Evolutionary conservation across 2,113 vertebrate genomes (phyloP).

Genomic region (Paracanthobrama guichenoti): DNA sequence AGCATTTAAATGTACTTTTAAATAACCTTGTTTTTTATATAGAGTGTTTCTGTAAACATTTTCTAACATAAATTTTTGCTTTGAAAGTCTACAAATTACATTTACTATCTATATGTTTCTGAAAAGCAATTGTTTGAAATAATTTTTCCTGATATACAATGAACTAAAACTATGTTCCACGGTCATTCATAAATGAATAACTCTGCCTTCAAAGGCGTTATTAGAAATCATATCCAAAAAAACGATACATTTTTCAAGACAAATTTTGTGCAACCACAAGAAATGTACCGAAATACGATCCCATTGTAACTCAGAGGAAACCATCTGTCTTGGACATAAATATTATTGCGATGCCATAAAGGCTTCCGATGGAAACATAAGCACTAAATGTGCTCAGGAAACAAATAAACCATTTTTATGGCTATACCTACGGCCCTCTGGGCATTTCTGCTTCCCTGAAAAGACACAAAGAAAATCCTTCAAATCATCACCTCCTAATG

Average conservation of each 20-base stretch:
- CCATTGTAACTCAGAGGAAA: conserved; percentile 49
- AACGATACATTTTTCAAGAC: not conserved
- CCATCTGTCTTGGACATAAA: conserved; percentile 53
- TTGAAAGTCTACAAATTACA: not conserved
- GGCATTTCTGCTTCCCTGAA: conserved; percentile 37
- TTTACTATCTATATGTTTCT: not conserved
- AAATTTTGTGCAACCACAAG: conserved; percentile 19
- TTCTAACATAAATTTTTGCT: not conserved
- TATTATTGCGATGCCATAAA: conserved; percentile 55
- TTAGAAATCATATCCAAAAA: not conserved
- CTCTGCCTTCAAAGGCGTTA: not conserved
- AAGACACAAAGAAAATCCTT: conserved; percentile 25
- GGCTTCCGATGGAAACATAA: conserved; percentile 58
- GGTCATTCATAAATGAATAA: not conserved
- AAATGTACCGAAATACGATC: conserved; percentile 25
- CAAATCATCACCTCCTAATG: conserved; percentile 33
- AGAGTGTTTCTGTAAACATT: not conserved
- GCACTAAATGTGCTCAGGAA: conserved; percentile 51
- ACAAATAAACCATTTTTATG: conserved; percentile 57
- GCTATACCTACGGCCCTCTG: conserved; percentile 41
- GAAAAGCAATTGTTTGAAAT: not conserved
- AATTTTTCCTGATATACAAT: not conserved
- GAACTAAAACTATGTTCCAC: not conserved
- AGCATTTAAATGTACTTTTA: not conserved
- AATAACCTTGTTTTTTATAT: not conserved